Evolutionary conservation across 1,140 invertebrate genomes (phyloP).

Genomic region (Halesus radiatus): DNA sequence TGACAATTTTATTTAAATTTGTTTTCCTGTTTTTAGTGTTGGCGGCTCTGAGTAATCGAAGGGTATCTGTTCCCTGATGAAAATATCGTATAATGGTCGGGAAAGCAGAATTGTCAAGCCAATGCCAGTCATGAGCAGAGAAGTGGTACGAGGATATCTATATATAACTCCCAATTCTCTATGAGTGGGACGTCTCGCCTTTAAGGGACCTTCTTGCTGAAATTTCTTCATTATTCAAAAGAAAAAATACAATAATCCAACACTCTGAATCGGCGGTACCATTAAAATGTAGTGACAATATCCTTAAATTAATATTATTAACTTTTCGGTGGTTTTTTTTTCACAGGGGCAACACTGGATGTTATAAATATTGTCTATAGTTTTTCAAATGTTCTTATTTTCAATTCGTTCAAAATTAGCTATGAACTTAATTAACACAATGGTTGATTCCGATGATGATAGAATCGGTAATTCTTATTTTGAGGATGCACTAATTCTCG

Average conservation of each 20-base stretch:
- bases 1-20: no score
- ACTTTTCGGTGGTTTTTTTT: background rate
- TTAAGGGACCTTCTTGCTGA: no score
- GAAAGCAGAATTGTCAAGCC: conserved; percentile 75
- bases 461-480: background rate
- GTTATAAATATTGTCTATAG: background rate
- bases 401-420: no score
- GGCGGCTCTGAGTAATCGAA: conserved; percentile 61
- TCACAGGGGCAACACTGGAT: background rate
- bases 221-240: conserved; percentile 1
- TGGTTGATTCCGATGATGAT: no score
- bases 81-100: conserved; percentile 79
- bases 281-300: no score
- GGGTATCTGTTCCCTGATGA: conserved; percentile 61
- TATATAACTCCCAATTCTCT: conserved; percentile 56
- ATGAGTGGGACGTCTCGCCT: no score
- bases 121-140: conserved; percentile 65
- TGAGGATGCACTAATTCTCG: background rate
- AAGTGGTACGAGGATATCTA: conserved; percentile 67
- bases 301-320: background rate
- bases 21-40: background rate
- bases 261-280: no score
- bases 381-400: conserved; percentile 11
- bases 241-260: background rate
- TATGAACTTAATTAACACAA: no score